phyloP scores from a whole-genome alignment of 2,797 vertebrate genomes.

The Rhincodon typus region DNA sequence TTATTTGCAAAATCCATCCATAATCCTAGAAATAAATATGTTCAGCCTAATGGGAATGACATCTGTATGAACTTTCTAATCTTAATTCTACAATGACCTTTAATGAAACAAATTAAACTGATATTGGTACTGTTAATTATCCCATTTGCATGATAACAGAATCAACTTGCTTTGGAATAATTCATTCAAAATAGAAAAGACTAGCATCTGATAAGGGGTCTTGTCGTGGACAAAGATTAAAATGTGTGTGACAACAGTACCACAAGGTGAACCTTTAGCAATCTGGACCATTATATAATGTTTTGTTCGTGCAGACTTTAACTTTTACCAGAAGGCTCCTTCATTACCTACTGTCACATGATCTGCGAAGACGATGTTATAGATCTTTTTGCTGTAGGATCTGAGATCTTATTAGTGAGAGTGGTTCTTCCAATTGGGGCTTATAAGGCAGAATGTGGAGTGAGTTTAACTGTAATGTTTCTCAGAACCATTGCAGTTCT shows the following conservation, averaged over 20 bases:
- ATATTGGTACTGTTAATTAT: neutral
- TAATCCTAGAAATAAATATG: slow-evolving; percentile 14
- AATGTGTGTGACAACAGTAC: neutral
- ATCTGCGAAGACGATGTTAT: neutral
- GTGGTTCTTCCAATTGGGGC: neutral
- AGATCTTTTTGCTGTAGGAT: neutral
- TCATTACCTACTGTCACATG: neutral
- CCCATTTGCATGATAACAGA: neutral
- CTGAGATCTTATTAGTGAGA: neutral
- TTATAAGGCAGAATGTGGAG: neutral
- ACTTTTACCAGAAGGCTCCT: neutral
- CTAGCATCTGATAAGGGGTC: neutral
- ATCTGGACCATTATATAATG: neutral
- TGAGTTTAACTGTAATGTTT: neutral
- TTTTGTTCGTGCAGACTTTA: neutral
- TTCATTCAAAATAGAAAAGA: neutral
- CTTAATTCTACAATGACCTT: neutral
- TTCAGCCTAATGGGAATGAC: slow-evolving; percentile 16
- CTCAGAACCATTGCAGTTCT: neutral
- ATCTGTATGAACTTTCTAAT: neutral
- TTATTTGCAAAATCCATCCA: neutral
- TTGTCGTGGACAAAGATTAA: neutral
- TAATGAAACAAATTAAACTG: slow-evolving; percentile 12
- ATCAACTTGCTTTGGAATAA: neutral
- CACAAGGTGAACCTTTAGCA: neutral